Percentiles rank a stretch among this genome's conserved stretches.
phyloP scores from a whole-genome alignment of 1,140 invertebrate species.

The Pissodes strobi region DNA sequence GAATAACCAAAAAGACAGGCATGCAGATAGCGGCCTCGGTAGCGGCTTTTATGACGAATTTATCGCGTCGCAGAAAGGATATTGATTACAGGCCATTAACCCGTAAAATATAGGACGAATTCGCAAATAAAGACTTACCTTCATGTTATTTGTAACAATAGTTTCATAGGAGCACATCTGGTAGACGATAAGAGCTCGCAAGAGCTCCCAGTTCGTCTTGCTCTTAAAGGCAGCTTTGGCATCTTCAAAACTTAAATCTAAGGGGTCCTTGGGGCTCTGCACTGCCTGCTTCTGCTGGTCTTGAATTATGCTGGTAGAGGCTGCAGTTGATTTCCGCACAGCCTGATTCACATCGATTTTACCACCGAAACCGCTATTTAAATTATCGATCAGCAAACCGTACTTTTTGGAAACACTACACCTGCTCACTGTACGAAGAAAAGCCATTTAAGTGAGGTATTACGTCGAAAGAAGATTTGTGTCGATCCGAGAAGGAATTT shows the following conservation, averaged over 20 bases:
- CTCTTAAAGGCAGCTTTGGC: constrained; percentile 85
- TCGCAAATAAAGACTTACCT: constrained; percentile 66
- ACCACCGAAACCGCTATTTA: constrained; percentile 36
- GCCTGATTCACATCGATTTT: constrained; percentile 45
- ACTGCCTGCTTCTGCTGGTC: constrained; percentile 41
- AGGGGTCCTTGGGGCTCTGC: constrained; percentile 66
- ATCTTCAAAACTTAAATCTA: constrained; percentile 88
- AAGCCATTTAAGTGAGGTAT: constrained; percentile 53
- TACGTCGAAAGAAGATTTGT: constrained; percentile 18
- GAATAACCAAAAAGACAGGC: too few relatives aligned
- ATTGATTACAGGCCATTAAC: too few relatives aligned
- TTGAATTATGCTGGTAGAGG: constrained; percentile 22
- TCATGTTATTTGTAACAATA: constrained; percentile 92
- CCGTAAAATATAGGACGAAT: too few relatives aligned
- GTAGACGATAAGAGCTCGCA: constrained; percentile 92
- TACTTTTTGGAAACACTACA: constrained; percentile 54
- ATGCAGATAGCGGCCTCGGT: too few relatives aligned
- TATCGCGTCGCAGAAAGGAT: too few relatives aligned
- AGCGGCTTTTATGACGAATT: too few relatives aligned
- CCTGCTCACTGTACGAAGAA: constrained; percentile 55
- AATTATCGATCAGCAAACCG: constrained; percentile 44
- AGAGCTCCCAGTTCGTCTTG: constrained; percentile 92
- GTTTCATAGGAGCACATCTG: constrained; percentile 87
- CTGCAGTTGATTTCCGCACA: constrained; percentile 39
- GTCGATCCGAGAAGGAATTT: constrained; percentile 29